Evolutionary conservation across 2,113 vertebrate species (phyloP), one percentile per base, ranked within the genome.

Genomic region (Heteronetta atricapilla): DNA sequence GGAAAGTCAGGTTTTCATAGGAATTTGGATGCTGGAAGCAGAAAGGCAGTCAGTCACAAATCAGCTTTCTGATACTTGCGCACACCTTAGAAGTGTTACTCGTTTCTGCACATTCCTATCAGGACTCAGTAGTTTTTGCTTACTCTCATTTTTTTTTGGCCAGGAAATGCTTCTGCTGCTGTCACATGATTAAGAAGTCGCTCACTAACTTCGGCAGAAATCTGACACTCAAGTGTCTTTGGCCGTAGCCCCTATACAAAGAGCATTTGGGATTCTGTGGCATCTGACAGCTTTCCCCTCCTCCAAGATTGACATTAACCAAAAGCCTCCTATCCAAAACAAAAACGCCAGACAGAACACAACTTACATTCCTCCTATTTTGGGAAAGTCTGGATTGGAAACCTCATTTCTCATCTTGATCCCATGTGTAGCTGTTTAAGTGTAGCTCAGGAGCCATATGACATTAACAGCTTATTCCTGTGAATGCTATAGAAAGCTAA

Each of bases 291-390:
- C 56, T 78, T 64, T 89, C 46, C 52, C 85, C 81, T 89, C 66
- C 69, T 94, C 46, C 75, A 93, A 83, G 68, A 76, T 80, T 76
- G 83, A 79, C 80, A 85, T 67, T 84, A 89, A 96, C 67, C 86
- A 82, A 92, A 93, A 86, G 69, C 58, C 80, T 89, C 76, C 53
- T 62, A 64, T 78, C 74, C 91, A 94, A 97, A 96, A 89, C 75
- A 91, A 90, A 87, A 94, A 13, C 0, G 0, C 69, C 52, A 89
- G 80, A 89, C 62, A 7, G 83, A 93, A 87, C 48, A 89, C 80
- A 95, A 94, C 23, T 18, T 74, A 31, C 81, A 92, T 87, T 92
- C 44, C 72, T 95, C 88, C 66, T 88, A 76, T 92, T 96, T 92
- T 86, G 53, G 92, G 77, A 66, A 90, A 86, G 86, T 92, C 86